Base-by-base conservation (phyloP, 2,888 invertebrate genomes). In the Xanthia togata region DNA sequence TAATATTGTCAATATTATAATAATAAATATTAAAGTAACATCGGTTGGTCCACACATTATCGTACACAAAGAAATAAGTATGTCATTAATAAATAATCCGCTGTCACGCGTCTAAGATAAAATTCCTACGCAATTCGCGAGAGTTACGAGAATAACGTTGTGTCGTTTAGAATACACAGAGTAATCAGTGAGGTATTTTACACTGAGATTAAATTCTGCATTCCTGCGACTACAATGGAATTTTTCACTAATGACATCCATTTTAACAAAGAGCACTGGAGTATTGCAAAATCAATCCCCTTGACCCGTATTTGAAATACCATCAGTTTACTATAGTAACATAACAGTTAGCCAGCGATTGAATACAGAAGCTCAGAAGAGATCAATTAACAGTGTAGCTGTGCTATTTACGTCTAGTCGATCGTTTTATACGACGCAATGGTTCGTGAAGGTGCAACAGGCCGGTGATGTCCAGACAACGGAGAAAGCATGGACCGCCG, bases 1-100 rank as follows among this genome's bases (percentile, higher is more conserved):
- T 90, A 93, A 93, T 88, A 86, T 87, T 89, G 89, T 90, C 91
- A 91, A 91, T 92, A 90, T 90, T 92, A 90, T 90, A 88, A 88
- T 89, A 91, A 93, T 93, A 92, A 90, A 91, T 91, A 91, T 90
- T 86, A 86, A 90, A 90, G 84, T 78, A 91, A 91, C 90, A 85
- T 88, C 88, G 88, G 87, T 93, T 91, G 89, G 91, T 90, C 80
- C 91, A 92, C 88, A 89, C 89, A 85, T 86, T 89, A 85, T 88
- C 85, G 80, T 80, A 83, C 89, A 89, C 87, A 90, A 89, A 89
- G 88, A 87, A 89, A 87, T 88, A 90, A 90, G 87, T 89, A 83
- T 89, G 90, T 86, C 91, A 91, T 91, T 91, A 91, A 90, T 90
- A 91, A 90, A 91, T 89, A 91, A 89, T 85, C 78, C 83, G 82